Evolutionary conservation across 2,113 vertebrate genomes (phyloP).

Genomic region (Spheniscus mendiculus): DNA sequence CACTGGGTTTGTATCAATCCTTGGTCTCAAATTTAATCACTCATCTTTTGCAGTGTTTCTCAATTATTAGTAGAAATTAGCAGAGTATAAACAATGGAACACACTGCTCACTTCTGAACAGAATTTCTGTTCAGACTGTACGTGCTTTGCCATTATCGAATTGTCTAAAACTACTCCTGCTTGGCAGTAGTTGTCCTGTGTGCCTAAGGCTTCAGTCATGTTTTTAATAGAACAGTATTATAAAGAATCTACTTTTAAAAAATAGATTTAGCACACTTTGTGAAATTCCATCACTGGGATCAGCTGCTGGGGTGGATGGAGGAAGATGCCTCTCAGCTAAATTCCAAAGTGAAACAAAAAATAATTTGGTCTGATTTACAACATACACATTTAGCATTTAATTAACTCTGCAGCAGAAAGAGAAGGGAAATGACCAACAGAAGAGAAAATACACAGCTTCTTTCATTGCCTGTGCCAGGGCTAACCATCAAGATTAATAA

Average conservation of each 20-base stretch:
- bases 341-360: background rate
- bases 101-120: background rate
- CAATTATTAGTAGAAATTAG: background rate
- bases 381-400: background rate
- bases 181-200: background rate
- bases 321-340: background rate
- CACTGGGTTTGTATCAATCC: background rate
- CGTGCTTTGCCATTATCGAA: background rate
- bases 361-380: background rate
- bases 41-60: background rate
- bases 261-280: background rate
- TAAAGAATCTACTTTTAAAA: background rate
- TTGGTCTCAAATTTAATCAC: background rate
- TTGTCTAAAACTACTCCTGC: background rate
- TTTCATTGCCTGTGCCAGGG: background rate
- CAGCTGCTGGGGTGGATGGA: background rate
- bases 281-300: background rate
- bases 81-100: background rate
- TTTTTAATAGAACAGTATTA: background rate
- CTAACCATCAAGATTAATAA: background rate
- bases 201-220: background rate
- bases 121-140: background rate
- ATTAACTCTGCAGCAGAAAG: background rate
- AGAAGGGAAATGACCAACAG: background rate
- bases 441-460: background rate